phyloP scores from a whole-genome alignment of 2,113 vertebrate species.

The Mastomys natalensis region DNA sequence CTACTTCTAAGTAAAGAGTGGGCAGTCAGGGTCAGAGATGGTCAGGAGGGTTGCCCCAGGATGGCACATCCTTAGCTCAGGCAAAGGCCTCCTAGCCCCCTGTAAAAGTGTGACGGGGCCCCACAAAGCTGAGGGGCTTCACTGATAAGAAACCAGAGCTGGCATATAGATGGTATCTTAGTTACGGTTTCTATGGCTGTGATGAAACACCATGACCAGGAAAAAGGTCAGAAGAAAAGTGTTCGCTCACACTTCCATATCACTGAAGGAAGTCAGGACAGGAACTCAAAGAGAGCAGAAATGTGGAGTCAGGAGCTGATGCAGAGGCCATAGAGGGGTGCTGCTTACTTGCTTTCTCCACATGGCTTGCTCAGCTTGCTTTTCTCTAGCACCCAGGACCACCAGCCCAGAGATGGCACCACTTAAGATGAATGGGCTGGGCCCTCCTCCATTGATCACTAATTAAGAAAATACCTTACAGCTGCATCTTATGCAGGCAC shows the following conservation, averaged over 20 bases:
- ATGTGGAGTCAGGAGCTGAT: neutral
- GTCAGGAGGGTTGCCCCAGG: neutral
- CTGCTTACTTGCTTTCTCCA: neutral
- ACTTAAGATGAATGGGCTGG: neutral
- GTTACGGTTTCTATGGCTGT: neutral
- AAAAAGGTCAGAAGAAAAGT: neutral
- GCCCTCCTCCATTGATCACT: neutral
- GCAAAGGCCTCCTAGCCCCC: neutral
- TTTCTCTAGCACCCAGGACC: neutral
- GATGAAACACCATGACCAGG: neutral
- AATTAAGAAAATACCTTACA: neutral
- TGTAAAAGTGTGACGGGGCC: neutral
- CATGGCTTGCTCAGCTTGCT: neutral
- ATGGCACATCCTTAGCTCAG: neutral
- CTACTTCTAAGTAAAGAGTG: neutral
- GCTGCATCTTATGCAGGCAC: neutral
- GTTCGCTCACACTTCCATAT: neutral
- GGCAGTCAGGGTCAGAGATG: neutral
- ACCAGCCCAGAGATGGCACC: neutral
- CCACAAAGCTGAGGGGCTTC: conserved; percentile 38
- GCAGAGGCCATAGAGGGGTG: neutral
- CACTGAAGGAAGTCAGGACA: neutral
- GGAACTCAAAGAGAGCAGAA: neutral
- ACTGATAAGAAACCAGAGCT: conserved; percentile 63
- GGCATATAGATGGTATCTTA: neutral